Evolutionary conservation across 2,797 vertebrate species (phyloP).

Genomic region (Gallinago solitaria): DNA sequence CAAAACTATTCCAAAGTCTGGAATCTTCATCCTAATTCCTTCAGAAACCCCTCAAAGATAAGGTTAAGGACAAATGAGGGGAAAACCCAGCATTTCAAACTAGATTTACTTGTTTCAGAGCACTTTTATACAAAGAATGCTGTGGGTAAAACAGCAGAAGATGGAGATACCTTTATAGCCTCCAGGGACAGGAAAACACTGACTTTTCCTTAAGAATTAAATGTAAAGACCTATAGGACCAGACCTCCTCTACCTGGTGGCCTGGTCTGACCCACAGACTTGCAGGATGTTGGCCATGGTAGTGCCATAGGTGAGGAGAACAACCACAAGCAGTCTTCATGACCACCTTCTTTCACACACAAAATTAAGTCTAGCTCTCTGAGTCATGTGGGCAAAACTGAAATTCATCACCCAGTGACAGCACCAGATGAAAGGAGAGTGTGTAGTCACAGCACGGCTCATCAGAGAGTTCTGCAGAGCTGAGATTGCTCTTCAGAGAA

Average conservation of each 20-base stretch:
- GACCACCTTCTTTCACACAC: not conserved
- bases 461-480: not conserved
- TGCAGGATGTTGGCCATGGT: accelerated
- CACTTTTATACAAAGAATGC: not conserved
- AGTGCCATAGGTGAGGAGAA: not conserved
- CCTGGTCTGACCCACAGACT: not conserved
- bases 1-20: not conserved
- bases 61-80: not conserved
- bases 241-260: not conserved
- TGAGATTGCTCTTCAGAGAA: not conserved
- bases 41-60: not conserved
- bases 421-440: not conserved
- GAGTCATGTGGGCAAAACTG: not conserved
- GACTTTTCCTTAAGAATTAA: not conserved
- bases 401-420: not conserved
- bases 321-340: accelerated
- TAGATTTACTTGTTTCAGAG: not conserved
- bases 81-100: not conserved
- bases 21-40: not conserved
- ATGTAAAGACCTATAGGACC: accelerated
- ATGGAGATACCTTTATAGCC: not conserved
- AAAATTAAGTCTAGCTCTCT: not conserved
- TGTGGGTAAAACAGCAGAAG: not conserved
- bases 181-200: not conserved
- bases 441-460: not conserved